These are phyloP conservation scores for Lampris megalopsis DNA, from an alignment of 2,113 vertebrate genomes.

Conservation along the genomic window DNA sequence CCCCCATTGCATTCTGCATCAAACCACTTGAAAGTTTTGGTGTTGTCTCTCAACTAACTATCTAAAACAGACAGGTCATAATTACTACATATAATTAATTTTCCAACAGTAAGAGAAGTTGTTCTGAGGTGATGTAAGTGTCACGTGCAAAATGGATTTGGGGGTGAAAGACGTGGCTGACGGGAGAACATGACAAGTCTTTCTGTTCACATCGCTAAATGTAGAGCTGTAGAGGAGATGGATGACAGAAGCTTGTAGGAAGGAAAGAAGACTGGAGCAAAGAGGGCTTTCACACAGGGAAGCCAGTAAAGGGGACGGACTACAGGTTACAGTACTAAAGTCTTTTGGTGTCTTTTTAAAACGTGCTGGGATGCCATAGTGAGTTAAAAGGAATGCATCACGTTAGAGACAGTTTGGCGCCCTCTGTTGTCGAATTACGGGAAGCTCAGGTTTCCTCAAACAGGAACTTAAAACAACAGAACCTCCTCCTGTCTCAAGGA, in stretches of 20 bases:
- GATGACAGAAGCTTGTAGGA: neutral
- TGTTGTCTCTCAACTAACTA: too few species aligned
- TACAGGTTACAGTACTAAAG: neutral
- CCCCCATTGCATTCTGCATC: too few species aligned
- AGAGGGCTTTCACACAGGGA: neutral
- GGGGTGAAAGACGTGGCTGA: neutral
- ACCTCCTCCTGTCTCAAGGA: too few species aligned
- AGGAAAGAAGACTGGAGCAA: neutral
- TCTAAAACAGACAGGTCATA: too few species aligned
- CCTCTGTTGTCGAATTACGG: neutral
- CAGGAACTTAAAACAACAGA: too few species aligned
- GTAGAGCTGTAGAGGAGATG: neutral
- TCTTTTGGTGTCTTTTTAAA: neutral
- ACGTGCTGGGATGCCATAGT: conserved; percentile 4
- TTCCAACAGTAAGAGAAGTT: too few species aligned
- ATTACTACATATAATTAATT: too few species aligned
- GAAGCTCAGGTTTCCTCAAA: neutral
- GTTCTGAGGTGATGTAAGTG: too few species aligned
- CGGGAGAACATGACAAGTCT: neutral
- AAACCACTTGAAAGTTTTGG: too few species aligned
- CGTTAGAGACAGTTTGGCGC: neutral
- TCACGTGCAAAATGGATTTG: too few species aligned
- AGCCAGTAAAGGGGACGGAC: neutral
- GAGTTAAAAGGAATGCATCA: neutral
- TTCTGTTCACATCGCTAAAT: neutral